Percentiles rank a stretch among this genome's conserved stretches.
phyloP scores from a whole-genome alignment of 2,113 vertebrate species.

The Hepsetus odoe region DNA sequence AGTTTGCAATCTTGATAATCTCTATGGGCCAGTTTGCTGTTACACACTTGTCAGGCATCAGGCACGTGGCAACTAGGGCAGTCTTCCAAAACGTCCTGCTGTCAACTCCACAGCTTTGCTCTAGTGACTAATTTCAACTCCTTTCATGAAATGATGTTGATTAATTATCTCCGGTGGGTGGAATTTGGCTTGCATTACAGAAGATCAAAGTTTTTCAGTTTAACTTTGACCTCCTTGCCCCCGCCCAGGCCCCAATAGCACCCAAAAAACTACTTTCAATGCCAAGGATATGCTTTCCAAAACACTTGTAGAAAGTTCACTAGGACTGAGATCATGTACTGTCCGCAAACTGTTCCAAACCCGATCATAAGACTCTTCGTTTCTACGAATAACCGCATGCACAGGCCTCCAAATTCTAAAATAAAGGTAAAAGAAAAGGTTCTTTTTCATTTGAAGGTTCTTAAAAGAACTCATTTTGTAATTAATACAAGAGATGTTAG shows the following conservation, averaged over 20 bases:
- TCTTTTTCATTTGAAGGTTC: no score
- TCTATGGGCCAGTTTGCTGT: conserved; percentile 20
- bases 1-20: conserved; percentile 28
- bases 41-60: background rate
- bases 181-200: conserved; percentile 22
- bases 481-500: no score
- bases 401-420: no score
- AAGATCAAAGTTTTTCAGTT: conserved; percentile 33
- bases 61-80: conserved; percentile 10
- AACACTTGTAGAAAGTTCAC: no score
- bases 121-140: conserved; percentile 16
- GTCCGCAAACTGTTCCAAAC: no score
- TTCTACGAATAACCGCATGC: no score
- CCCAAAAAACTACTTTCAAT: no score
- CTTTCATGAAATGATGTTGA: conserved; percentile 33
- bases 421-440: no score
- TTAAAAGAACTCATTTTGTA: no score
- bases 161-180: conserved; percentile 8
- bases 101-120: conserved; percentile 4
- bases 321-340: no score
- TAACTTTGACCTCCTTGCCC: conserved; percentile 9
- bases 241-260: background rate
- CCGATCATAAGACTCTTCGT: no score
- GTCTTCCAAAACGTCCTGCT: background rate
- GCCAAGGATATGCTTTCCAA: no score